Evolutionary conservation across 2,888 invertebrate genomes (phyloP).

Genomic region (Trissonchulus sp.): DNA sequence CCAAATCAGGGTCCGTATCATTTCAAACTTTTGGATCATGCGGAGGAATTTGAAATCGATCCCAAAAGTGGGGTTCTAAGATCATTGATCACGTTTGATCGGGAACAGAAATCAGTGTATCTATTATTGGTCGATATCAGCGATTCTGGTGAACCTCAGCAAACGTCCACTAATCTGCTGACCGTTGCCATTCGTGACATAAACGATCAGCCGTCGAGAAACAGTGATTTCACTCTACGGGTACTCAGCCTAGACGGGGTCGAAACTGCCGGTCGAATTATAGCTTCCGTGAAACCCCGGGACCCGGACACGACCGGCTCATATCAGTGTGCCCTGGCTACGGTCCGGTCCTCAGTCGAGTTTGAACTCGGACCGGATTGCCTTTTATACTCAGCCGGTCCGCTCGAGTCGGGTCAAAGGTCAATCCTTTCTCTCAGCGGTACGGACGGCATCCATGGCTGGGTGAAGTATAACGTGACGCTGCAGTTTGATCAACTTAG

Average conservation of each 20-base stretch:
- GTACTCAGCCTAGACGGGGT: constrained; percentile 62
- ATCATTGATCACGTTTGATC: constrained; percentile 71
- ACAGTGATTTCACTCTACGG: constrained; percentile 71
- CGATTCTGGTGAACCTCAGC: constrained; percentile 75
- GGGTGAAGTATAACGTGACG: constrained; percentile 77
- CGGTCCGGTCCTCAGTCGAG: constrained; percentile 41
- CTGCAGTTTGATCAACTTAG: constrained; percentile 74
- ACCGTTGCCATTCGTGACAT: constrained; percentile 72
- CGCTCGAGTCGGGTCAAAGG: constrained; percentile 54
- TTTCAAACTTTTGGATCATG: constrained; percentile 71
- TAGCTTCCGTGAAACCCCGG: constrained; percentile 83
- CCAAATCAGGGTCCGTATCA: constrained; percentile 85
- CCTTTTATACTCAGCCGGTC: constrained; percentile 68
- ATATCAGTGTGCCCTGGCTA: constrained; percentile 74
- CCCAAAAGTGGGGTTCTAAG: constrained; percentile 71
- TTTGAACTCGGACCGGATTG: constrained; percentile 67
- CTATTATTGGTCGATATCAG: constrained; percentile 74
- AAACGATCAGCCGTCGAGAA: constrained; percentile 80
- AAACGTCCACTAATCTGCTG: constrained; percentile 72
- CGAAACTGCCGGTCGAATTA: constrained; percentile 64
- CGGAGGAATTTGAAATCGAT: constrained; percentile 68
- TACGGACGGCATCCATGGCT: constrained; percentile 78
- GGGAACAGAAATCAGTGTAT: constrained; percentile 70
- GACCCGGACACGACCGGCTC: constrained; percentile 84
- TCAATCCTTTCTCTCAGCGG: constrained; percentile 69